A percentile compares a stretch with the other conserved stretches of the same genome.
Evolutionary conservation across 2,797 vertebrate species (phyloP).

Genomic region (Philypnodon macrostomus): DNA sequence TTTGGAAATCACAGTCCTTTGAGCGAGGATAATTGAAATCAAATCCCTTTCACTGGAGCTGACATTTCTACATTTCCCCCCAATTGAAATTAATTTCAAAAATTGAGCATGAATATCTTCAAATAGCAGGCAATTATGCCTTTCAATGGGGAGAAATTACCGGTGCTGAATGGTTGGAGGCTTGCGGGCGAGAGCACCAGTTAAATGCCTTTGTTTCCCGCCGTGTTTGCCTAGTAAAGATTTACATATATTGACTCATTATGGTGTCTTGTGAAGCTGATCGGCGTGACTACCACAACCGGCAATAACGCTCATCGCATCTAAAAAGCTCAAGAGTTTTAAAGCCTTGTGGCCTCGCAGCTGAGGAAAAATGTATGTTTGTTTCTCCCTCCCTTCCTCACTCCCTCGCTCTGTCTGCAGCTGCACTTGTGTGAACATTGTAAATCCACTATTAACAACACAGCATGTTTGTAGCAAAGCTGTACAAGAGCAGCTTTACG

Average conservation of each 20-base stretch:
- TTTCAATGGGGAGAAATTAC: conserved; percentile 99
- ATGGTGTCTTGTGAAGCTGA: conserved; percentile 99
- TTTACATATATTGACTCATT: conserved; percentile 99
- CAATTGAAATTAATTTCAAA: conserved; percentile 99
- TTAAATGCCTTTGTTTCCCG: conserved; percentile 99
- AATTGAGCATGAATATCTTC: conserved; percentile 99
- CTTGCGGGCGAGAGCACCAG: conserved; percentile 98
- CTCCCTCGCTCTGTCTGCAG: conserved; percentile 55
- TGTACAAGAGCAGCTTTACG: conserved; percentile 12
- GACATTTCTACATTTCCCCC: conserved; percentile 99
- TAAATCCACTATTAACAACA: conserved; percentile 37
- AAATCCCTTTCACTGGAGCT: conserved; percentile 99
- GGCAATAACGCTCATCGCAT: conserved; percentile 71
- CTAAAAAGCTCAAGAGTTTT: conserved; percentile 72
- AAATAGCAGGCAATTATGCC: conserved; percentile 99
- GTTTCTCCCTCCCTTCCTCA: conserved; percentile 49
- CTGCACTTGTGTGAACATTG: conserved; percentile 56
- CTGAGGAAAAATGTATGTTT: conserved; percentile 72
- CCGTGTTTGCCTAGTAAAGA: conserved; percentile 99
- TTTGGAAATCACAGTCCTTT: conserved; percentile 99
- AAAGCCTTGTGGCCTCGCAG: conserved; percentile 68
- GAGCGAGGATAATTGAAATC: conserved; percentile 99
- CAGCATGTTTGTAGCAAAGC: conserved; percentile 40
- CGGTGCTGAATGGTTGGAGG: conserved; percentile 99
- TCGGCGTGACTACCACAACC: conserved; percentile 81